Conservation (phyloP, 2,888 invertebrate genomes). For the Tetheella fluctuosa region DNA sequence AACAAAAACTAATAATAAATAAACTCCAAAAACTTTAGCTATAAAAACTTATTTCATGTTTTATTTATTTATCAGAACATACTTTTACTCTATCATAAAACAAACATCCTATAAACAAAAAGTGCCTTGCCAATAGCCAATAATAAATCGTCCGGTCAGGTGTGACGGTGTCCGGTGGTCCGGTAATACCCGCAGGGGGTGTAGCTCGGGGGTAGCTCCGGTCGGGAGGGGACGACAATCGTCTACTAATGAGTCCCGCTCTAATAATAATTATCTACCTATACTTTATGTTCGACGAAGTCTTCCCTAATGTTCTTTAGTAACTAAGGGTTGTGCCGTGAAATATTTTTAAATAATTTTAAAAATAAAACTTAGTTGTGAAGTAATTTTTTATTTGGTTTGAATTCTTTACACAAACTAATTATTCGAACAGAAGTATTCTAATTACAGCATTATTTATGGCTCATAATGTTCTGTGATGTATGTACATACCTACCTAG, state of each 20-base stretch:
- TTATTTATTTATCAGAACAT: neutral
- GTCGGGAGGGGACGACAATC: conserved; percentile 66
- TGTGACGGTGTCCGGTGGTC: conserved; percentile 56
- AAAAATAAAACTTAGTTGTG: too few relatives aligned
- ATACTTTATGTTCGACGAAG: conserved; percentile 75
- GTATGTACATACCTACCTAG: too few relatives aligned
- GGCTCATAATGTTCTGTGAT: too few relatives aligned
- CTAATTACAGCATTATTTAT: too few relatives aligned
- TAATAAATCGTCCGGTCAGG: conserved; percentile 70
- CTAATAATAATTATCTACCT: conserved; percentile 82
- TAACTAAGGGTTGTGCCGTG: conserved; percentile 63
- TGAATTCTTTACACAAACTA: too few relatives aligned
- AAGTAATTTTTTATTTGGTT: too few relatives aligned
- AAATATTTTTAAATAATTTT: neutral
- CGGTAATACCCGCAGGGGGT: conserved; percentile 30
- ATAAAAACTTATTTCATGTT: neutral
- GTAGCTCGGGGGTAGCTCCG: conserved; percentile 23
- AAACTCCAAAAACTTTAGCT: too few relatives aligned
- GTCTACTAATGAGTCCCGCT: conserved; percentile 78
- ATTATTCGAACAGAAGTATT: too few relatives aligned
- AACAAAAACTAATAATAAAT: too few relatives aligned
- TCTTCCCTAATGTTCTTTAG: conserved; percentile 54
- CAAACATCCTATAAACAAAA: conserved; percentile 55
- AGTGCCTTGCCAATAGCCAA: conserved; percentile 67
- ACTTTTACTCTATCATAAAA: conserved; percentile 16